These are phyloP conservation scores for Brachionus sp. DNA, from an alignment of 1,140 invertebrate species.

Conservation along the genomic window DNA sequence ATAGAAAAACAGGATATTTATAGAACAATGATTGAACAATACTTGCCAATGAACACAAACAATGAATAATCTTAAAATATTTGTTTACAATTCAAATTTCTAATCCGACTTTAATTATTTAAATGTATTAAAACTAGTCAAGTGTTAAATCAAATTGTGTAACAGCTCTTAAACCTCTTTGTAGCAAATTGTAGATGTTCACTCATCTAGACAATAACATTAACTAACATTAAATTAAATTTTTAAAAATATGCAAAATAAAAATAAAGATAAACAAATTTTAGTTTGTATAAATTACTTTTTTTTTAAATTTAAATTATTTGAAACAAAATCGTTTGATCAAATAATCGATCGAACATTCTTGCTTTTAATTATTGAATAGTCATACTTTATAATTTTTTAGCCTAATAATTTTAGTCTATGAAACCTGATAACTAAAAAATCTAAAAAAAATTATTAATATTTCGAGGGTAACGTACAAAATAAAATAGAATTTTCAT, in stretches of 20 bases:
- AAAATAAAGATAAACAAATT: not conserved
- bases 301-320: not conserved
- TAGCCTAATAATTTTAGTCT: no score
- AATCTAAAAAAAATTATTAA: no score
- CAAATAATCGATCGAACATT: not conserved
- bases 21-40: constrained; percentile 2
- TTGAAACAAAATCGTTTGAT: not conserved
- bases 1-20: not conserved
- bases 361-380: no score
- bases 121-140: not conserved
- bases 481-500: no score
- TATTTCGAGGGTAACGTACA: no score
- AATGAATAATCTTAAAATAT: not conserved
- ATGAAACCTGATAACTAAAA: no score
- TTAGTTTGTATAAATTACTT: not conserved
- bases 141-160: not conserved
- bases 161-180: not conserved
- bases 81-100: not conserved
- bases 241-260: no score
- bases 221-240: not conserved
- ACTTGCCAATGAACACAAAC: constrained; percentile 23
- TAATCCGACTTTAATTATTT: not conserved
- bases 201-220: not conserved
- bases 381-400: no score
- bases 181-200: not conserved